Evolutionary conservation across 2,113 vertebrate genomes (phyloP).

Genomic region (Menura novaehollandiae): DNA sequence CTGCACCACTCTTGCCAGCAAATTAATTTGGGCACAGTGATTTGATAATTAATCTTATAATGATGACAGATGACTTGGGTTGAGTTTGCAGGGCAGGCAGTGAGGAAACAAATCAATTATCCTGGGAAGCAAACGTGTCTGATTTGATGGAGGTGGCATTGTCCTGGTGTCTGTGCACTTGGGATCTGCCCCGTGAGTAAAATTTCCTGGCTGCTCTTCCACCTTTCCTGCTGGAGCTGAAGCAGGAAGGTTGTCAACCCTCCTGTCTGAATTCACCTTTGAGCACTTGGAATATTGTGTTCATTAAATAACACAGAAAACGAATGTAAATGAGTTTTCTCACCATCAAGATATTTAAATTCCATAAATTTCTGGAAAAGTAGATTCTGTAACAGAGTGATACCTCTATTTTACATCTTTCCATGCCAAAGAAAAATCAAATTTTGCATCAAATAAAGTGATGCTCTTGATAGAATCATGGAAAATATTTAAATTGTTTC

Average conservation of each 20-base stretch:
- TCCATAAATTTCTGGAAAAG: background rate
- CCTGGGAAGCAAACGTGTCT: rapidly evolving
- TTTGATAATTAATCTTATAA: background rate
- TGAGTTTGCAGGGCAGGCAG: background rate
- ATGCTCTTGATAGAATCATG: background rate
- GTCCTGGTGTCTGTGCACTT: background rate
- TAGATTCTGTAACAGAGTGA: rapidly evolving
- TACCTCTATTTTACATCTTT: background rate
- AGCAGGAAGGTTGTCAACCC: rapidly evolving
- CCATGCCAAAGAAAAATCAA: rapidly evolving
- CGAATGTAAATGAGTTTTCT: background rate
- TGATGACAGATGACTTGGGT: background rate
- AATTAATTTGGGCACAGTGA: background rate
- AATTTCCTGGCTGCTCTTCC: background rate
- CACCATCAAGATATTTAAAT: background rate
- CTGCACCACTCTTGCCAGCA: background rate
- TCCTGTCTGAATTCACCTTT: background rate
- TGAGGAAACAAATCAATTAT: background rate
- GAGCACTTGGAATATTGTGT: background rate
- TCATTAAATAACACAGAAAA: background rate
- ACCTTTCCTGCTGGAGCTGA: background rate
- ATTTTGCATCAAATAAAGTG: rapidly evolving
- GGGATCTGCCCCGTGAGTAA: background rate
- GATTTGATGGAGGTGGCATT: background rate
- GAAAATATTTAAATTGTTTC: background rate